Percentiles rank a stretch among this genome's conserved stretches.
These are phyloP conservation scores for Ctenoplectra terminalis DNA, from an alignment of 1,140 invertebrate species.

Conservation along the genomic window DNA sequence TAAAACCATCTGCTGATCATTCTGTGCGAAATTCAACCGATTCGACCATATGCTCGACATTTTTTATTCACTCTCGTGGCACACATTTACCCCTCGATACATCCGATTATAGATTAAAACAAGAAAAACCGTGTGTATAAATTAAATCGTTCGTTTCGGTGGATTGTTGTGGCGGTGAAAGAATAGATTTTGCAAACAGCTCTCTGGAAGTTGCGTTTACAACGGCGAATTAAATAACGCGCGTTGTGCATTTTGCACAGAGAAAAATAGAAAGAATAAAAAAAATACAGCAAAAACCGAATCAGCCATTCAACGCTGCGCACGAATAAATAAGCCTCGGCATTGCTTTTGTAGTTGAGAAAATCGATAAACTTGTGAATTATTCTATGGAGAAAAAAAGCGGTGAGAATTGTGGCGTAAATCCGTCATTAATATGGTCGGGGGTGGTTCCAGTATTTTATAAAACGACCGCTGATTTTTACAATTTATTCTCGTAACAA, in stretches of 20 bases:
- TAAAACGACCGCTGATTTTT: conserved; percentile 15
- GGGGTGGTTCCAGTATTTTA: conserved; percentile 9
- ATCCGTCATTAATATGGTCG: conserved; percentile 7
- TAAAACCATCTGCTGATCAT: conserved; percentile 9
- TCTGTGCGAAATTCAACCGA: conserved; percentile 16
- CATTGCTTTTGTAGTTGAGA: conserved; percentile 22
- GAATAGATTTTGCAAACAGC: background rate
- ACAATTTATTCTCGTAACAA: conserved; percentile 17
- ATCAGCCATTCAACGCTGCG: background rate
- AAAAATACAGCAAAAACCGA: background rate
- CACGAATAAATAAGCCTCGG: conserved; percentile 19
- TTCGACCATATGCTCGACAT: background rate
- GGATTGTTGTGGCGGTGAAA: background rate
- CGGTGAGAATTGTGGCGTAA: background rate
- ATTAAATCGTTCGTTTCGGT: conserved; percentile 13
- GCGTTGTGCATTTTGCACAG: background rate
- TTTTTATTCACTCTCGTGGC: background rate
- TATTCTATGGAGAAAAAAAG: conserved; percentile 7
- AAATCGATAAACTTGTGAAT: conserved; percentile 36
- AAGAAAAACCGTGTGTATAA: background rate
- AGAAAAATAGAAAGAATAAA: background rate
- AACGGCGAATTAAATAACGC: background rate
- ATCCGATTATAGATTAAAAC: conserved; percentile 18
- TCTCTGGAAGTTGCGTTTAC: background rate
- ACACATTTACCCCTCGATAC: background rate